Evolutionary conservation across 2,888 invertebrate genomes (phyloP), one percentile per base, ranked within the genome.

Genomic region (Drosophila setosimentum): DNA sequence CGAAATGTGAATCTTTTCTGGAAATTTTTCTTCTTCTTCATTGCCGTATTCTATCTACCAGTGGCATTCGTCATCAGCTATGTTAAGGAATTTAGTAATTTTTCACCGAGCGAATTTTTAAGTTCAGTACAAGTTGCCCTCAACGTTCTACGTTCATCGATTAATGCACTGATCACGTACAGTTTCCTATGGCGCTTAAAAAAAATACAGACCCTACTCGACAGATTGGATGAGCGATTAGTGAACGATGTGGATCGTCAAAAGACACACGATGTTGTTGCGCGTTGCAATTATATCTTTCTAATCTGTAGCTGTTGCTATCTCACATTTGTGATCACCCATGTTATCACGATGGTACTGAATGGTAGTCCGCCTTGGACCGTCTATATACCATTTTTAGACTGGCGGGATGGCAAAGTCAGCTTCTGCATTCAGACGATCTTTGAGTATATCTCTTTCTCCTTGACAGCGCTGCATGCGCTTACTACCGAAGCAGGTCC

Each of bases 21-120:
- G 76, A 83, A 78, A 0, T 59, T 69, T 16, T 32, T 64, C 10
- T 55, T 75, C 0, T 74, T 78, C 30, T 21, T 64, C 11, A 72
- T 80, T 5, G 73, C 78, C 0, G 63, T 78, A 0, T 53, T 90
- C 8, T 82, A 83, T 40, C 27, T 87, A 59, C 90, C 88, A 7
- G 42, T 82, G 11, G 78, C 73, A 5, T 83, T 87, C 8, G n/a
- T 76, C 27, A 62, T 88, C 18, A 86, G 78, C 53, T 89, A 87
- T 29, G 68, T 60, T 6, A 57, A 13, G 8, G 73, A 87, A 37
- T 82, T 87, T 16, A 58, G 68, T 11, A 77, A 50, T 29, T 87
- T 89, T 16, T 60, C 80, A 8, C 78, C 85, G 7, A 72, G 72
- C n/a, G 78, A 87, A 73, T 85, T 85, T 7, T 78, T 85, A 27